Percentiles rank a stretch among this genome's conserved stretches.
Conservation (phyloP, 2,113 vertebrate species). For the Paraplagusia blochii region DNA sequence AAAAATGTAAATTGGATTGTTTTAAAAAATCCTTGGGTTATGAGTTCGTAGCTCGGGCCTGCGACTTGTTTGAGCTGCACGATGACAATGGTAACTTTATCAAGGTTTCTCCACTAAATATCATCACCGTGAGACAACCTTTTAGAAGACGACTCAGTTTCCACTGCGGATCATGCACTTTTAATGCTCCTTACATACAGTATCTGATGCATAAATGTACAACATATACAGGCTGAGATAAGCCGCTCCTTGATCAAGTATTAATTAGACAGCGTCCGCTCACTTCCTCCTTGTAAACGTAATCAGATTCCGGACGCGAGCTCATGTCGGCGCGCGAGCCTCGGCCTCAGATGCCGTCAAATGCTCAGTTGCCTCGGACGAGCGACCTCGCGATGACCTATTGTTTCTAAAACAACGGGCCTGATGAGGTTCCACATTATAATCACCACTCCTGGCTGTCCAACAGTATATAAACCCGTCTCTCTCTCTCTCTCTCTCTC, state of each 20-base stretch:
- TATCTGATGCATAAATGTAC: no score
- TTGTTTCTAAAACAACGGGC: conserved; percentile 48
- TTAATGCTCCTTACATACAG: conserved; percentile 12
- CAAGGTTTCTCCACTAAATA: no score
- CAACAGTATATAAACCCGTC: conserved; percentile 41
- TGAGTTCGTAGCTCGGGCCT: no score
- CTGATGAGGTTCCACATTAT: conserved; percentile 52
- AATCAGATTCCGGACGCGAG: conserved; percentile 40
- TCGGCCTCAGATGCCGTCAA: no score
- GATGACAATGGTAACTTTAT: no score
- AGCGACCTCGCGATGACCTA: conserved; percentile 16
- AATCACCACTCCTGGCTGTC: conserved; percentile 53
- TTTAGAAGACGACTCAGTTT: no score
- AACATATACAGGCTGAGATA: conserved; percentile 37
- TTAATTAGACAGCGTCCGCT: conserved; percentile 45
- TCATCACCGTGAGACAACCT: no score
- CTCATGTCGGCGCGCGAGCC: conserved; percentile 17
- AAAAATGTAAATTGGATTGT: no score
- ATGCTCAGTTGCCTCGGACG: conserved; percentile 9
- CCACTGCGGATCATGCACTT: not conserved
- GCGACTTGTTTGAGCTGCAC: no score
- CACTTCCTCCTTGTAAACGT: conserved; percentile 35
- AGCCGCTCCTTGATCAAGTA: conserved; percentile 52
- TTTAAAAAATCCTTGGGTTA: no score
- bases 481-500: no score